Conservation (phyloP, 2,113 vertebrate species). For the Piaya cayana region DNA sequence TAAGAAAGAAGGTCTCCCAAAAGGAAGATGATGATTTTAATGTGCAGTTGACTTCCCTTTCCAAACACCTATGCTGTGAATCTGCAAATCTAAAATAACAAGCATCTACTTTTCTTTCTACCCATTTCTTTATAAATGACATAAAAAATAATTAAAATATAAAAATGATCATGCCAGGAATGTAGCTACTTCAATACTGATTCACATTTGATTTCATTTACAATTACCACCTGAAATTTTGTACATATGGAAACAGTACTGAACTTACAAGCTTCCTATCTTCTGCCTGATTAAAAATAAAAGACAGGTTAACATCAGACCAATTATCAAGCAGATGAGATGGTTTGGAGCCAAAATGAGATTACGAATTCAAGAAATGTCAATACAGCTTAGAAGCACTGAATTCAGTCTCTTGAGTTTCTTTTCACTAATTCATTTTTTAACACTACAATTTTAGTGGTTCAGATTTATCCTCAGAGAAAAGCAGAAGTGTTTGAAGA, state of each 20-base stretch:
- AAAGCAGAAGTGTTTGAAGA: neutral
- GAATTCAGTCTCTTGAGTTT: neutral
- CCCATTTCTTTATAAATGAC: neutral
- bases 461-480: neutral
- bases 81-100: neutral
- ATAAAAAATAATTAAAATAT: neutral
- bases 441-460: neutral
- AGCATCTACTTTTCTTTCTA: neutral
- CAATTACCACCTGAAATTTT: neutral
- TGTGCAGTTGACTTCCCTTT: neutral
- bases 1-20: neutral
- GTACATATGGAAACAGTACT: neutral
- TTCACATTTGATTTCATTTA: neutral
- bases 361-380: constrained; percentile 12
- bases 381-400: neutral
- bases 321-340: neutral
- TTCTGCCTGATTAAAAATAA: neutral
- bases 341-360: neutral
- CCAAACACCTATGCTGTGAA: neutral
- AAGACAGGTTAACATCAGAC: neutral
- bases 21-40: neutral
- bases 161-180: neutral
- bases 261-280: neutral
- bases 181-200: neutral
- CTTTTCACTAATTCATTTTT: neutral